These are phyloP conservation scores for Callipepla californica DNA, from an alignment of 2,113 vertebrate genomes.

Conservation along the genomic window DNA sequence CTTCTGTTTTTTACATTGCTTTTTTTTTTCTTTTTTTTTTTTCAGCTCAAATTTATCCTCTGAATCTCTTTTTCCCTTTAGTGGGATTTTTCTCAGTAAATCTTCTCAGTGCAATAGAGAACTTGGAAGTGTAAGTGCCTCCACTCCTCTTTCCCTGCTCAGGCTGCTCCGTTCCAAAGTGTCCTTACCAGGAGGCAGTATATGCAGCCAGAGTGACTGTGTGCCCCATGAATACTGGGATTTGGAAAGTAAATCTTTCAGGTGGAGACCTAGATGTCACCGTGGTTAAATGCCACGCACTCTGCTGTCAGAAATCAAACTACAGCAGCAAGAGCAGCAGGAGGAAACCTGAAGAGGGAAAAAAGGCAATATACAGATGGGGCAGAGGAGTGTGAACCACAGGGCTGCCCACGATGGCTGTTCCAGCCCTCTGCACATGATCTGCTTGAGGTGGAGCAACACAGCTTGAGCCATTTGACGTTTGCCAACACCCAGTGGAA, in stretches of 20 bases:
- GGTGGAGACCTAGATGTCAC: neutral
- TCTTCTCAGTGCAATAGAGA: neutral
- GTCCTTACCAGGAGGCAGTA: neutral
- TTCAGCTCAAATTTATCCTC: neutral
- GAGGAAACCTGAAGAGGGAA: neutral
- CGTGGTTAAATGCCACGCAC: neutral
- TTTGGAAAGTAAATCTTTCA: neutral
- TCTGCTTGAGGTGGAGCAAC: neutral
- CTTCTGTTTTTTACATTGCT: neutral
- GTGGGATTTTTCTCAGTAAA: neutral
- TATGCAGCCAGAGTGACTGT: neutral
- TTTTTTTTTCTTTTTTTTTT: neutral
- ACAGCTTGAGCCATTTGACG: neutral
- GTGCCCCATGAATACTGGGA: neutral
- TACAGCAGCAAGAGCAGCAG: neutral
- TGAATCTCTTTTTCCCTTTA: neutral
- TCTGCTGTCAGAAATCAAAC: neutral
- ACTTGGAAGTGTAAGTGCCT: neutral
- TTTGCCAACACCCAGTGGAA: neutral
- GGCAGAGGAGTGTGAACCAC: neutral
- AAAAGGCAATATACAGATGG: neutral
- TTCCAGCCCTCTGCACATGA: neutral
- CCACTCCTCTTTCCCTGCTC: neutral
- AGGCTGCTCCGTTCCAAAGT: neutral
- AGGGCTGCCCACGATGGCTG: neutral